These are phyloP conservation scores for Prenolepis imparis DNA, from an alignment of 2,888 invertebrate species.

Conservation along the genomic window DNA sequence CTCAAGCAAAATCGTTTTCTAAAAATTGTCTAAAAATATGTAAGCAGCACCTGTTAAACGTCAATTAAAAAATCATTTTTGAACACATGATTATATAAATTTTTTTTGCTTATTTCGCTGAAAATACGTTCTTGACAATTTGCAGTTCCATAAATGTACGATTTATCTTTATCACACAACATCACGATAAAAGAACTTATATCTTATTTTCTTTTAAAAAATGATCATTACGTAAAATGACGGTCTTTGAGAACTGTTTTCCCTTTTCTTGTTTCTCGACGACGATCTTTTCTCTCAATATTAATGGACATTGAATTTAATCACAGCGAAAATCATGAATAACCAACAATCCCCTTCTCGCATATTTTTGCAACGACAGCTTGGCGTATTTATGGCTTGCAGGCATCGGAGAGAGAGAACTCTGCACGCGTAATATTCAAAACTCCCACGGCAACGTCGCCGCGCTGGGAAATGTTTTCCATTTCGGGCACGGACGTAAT, in stretches of 20 bases:
- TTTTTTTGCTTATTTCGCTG: no score
- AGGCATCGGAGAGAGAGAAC: background rate
- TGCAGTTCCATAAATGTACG: background rate
- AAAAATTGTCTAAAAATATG: no score
- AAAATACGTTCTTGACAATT: no score
- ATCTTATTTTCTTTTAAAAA: background rate
- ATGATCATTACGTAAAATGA: background rate
- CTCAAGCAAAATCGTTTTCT: no score
- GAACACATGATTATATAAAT: no score
- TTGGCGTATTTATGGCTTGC: slow-evolving; percentile 27
- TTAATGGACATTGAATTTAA: background rate
- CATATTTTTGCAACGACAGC: background rate
- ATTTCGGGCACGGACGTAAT: slow-evolving; percentile 39
- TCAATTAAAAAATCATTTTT: no score
- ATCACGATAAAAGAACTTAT: background rate
- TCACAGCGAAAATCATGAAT: background rate
- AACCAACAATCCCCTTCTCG: background rate
- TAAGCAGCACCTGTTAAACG: no score
- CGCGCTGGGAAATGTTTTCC: slow-evolving; percentile 40
- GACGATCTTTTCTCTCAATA: background rate
- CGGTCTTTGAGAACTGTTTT: background rate
- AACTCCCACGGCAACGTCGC: slow-evolving; percentile 27
- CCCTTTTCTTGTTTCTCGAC: background rate
- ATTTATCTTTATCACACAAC: background rate
- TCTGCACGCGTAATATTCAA: slow-evolving; percentile 24